Conservation (phyloP, 2,113 vertebrate species). For the Quiscalus mexicanus region DNA sequence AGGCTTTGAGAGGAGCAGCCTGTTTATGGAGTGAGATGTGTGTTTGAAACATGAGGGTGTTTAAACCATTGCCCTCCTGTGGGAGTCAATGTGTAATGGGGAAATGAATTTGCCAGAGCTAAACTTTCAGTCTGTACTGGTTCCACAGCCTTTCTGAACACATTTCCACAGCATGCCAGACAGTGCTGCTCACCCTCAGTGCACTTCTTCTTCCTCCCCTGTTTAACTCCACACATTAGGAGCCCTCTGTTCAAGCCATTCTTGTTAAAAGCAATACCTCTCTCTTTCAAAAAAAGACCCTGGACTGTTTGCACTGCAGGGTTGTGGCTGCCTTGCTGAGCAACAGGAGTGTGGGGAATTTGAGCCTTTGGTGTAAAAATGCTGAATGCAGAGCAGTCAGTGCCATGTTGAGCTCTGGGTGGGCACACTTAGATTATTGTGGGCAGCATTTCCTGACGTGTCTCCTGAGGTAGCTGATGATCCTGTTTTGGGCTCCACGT, state of each 20-base stretch:
- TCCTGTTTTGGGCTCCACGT: accelerated
- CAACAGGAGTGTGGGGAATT: neutral
- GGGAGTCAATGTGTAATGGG: neutral
- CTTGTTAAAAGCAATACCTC: neutral
- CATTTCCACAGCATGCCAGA: accelerated
- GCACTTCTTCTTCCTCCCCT: neutral
- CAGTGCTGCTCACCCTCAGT: neutral
- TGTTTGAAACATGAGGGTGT: neutral
- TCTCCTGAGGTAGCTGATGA: neutral
- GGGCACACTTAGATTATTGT: neutral
- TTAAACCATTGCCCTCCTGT: neutral
- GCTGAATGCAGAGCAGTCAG: neutral
- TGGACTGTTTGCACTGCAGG: neutral
- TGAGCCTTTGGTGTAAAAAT: neutral
- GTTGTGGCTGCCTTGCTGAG: neutral
- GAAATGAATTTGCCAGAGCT: neutral
- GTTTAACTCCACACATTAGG: neutral
- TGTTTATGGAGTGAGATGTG: neutral
- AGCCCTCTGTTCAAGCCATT: neutral
- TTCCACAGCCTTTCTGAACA: neutral
- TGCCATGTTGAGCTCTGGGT: neutral
- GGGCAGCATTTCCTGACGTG: neutral
- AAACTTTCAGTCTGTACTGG: neutral
- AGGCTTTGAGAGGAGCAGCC: neutral
- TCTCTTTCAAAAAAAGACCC: neutral